Conservation (phyloP, 2,888 invertebrate genomes). For the Polydrusus pterygomalis region DNA sequence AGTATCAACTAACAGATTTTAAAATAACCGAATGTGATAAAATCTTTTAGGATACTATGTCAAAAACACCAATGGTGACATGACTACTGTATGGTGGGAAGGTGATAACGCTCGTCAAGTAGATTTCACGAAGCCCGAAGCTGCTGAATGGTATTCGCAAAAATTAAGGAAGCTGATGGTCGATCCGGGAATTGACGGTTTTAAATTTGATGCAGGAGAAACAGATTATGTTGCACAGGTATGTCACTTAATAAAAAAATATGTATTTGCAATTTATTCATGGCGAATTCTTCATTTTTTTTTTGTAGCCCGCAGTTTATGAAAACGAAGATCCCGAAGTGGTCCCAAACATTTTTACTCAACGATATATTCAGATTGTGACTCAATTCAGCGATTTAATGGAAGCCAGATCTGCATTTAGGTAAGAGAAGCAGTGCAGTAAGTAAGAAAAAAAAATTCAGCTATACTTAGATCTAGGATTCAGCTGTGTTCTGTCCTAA, state of each 20-base stretch:
- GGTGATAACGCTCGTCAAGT: constrained; percentile 76
- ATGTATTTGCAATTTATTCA: no score
- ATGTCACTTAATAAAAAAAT: no score
- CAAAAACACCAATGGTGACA: constrained; percentile 72
- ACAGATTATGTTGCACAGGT: constrained; percentile 80
- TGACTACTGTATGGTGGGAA: constrained; percentile 74
- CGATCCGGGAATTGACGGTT: constrained; percentile 80
- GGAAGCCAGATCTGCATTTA: constrained; percentile 83
- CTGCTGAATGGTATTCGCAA: constrained; percentile 76
- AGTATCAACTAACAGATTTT: no score
- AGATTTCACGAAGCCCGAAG: constrained; percentile 83
- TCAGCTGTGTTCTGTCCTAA: no score
- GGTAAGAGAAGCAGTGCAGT: constrained; percentile 68
- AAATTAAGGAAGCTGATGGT: constrained; percentile 75
- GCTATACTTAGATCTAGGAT: no score
- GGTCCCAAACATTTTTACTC: constrained; percentile 76
- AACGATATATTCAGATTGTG: constrained; percentile 75
- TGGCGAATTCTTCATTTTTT: background rate
- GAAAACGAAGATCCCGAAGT: constrained; percentile 73
- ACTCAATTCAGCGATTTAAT: constrained; percentile 78
- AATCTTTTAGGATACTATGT: constrained; percentile 72
- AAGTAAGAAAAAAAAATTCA: no score
- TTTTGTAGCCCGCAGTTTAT: constrained; percentile 58
- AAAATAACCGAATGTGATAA: no score
- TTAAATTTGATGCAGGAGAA: constrained; percentile 90